A percentile compares a stretch with the other conserved stretches of the same genome.
These are phyloP conservation scores for Timandra comae DNA, from an alignment of 2,888 invertebrate genomes.

Conservation along the genomic window DNA sequence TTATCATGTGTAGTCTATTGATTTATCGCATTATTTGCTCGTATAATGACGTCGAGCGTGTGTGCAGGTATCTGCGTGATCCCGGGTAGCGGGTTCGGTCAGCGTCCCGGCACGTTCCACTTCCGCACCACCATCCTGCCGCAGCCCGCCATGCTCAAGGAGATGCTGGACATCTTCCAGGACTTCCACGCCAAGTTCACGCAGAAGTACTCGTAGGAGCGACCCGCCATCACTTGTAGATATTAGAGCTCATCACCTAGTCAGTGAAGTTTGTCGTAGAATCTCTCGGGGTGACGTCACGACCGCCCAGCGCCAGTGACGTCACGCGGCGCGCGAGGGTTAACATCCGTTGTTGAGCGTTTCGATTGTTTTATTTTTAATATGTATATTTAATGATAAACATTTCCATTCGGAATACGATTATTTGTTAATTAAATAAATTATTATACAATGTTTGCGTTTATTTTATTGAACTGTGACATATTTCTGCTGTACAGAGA, in stretches of 20 bases:
- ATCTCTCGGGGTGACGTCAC: no score
- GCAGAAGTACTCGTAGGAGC: constrained; percentile 26
- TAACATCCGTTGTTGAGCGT: no score
- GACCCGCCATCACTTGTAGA: neutral
- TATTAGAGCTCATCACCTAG: neutral
- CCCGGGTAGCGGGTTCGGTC: constrained; percentile 96
- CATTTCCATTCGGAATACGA: no score
- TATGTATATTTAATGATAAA: no score
- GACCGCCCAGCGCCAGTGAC: no score
- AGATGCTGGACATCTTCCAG: constrained; percentile 88
- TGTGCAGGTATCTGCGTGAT: constrained; percentile 93
- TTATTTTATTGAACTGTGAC: no score
- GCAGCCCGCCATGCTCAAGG: constrained; percentile 85
- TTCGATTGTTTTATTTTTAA: no score
- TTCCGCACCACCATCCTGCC: constrained; percentile 96
- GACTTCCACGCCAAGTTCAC: constrained; percentile 89
- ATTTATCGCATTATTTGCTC: neutral
- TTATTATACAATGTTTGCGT: no score
- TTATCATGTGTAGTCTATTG: neutral
- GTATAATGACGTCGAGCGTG: no score
- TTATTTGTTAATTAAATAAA: no score
- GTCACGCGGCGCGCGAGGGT: no score
- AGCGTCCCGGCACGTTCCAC: constrained; percentile 93
- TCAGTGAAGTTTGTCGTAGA: neutral
- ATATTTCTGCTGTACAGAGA: no score